Evolutionary conservation across 2,113 vertebrate species (phyloP), one percentile per base, ranked within the genome.

Genomic region (Gnathonemus longibarbis): DNA sequence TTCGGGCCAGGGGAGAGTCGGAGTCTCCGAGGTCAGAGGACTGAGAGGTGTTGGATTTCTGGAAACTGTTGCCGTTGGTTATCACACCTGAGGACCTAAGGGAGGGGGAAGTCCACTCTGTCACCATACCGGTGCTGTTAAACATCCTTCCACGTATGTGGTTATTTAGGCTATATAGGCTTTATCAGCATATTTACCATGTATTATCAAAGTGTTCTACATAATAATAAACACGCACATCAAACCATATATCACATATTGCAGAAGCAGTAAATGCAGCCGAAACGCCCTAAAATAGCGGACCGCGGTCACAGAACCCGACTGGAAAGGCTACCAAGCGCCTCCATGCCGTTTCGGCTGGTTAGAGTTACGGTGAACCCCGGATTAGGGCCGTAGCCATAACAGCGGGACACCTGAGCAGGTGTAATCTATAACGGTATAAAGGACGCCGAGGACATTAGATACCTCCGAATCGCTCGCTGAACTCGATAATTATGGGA

Each of bases 1-100:
- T 49, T 8, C 89, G 13, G 0, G 0, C 49, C 0, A 49, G 90
- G 87, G 94, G 87, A 0, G 84, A 87, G 24, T 89, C 91, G 42
- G 94, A 89, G 2, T 94, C 94, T 9, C 93, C 92, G 9, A 94
- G 92, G 83, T 95, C 91, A 3, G 96, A 97, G 91, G 88, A 93
- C 91, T 93, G 94, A 9, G 96, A 96, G 0, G 95, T 96, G 80
- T 92, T 93, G 31, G 95, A 95, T 80, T 95, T 94, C n/a, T 94
- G 94, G 74, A 95, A 94, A 74, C 94, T 96, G 85, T 92, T 93
- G 24, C 91, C 95, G 93, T 95, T 95, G 52, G 95, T 94, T 91
- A 96, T 96, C 95, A 96, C 94, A 94, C 96, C 97, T 96, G 96
- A 97, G 92, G 96, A 98, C 53, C 98, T 99, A 80, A 5, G 42